A percentile compares a stretch with the other conserved stretches of the same genome.
phyloP scores from a whole-genome alignment of 2,113 vertebrate genomes.

The Pseudopodoces humilis region DNA sequence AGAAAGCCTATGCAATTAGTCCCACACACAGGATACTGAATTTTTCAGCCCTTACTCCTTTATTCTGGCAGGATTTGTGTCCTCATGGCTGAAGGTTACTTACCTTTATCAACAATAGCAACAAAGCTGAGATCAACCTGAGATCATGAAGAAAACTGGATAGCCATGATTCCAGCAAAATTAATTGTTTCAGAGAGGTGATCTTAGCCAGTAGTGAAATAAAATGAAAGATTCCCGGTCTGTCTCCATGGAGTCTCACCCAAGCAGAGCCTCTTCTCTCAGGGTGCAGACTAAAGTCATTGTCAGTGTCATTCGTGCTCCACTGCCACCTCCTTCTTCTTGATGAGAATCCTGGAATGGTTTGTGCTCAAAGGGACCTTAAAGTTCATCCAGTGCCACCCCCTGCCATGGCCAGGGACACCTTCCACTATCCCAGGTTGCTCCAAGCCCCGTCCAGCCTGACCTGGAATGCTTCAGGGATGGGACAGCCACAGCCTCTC shows the following conservation, averaged over 20 bases:
- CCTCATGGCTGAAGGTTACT: neutral
- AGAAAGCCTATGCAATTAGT: neutral
- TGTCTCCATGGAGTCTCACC: neutral
- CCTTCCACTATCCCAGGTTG: neutral
- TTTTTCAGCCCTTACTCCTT: neutral
- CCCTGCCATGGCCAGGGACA: neutral
- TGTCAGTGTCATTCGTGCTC: fast-evolving
- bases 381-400: neutral
- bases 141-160: neutral
- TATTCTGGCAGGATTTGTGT: neutral
- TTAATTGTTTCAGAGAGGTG: too few species aligned
- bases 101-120: neutral
- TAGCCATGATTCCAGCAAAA: neutral
- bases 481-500: neutral
- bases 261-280: neutral
- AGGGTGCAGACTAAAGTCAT: neutral
- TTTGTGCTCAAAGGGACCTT: neutral
- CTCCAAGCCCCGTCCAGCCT: neutral
- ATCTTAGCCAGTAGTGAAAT: neutral
- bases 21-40: fast-evolving
- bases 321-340: neutral
- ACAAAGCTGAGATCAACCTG: neutral
- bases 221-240: neutral
- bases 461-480: neutral
- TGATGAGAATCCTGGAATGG: neutral